Base-by-base conservation (phyloP, 2,113 vertebrate species). In the Myotis lucifugus region DNA sequence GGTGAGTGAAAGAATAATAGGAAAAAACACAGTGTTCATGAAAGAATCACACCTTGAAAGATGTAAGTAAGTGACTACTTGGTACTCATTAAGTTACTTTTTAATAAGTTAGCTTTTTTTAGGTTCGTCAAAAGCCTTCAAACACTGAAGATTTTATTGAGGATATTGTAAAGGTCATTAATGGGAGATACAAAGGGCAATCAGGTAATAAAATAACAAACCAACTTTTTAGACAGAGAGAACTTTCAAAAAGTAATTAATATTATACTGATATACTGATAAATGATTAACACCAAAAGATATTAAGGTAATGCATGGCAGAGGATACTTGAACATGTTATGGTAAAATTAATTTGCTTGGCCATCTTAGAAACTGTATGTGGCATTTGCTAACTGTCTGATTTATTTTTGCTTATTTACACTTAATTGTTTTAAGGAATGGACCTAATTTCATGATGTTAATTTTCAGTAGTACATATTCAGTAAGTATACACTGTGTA, bases 91-190 rank as follows among this genome's bases (percentile, higher is more conserved):
- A 78, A 34, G 48, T 50, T 82, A 84, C 87, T 73, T 83, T 72
- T 89, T 92, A 87, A 64, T 88, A 46, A 84, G 50, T 72, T 77
- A 14, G 6, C 15, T 73, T 83, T 69, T 67, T 46, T 52, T 54
- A 99, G 99, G 99, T 99, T 95, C 99, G 99, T 10, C 96, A 98
- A 70, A 99, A 99, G 97, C 98, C 99, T 67, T 98, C 99, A 19
- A 98, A 97, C 86, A 97, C 95, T 0, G 98, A 99, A 37, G 98
- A 98, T 79, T 99, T 99, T 78, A 98, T 98, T 50, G 98, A 98
- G 90, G 99, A 99, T 87, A 98, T 99, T 29, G 98, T 99, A 11
- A 98, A 98, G 79, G 96, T 99, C 90, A 99, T 99, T 95, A 99
- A 98, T 84, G 98, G 97, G 94, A 98, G 98, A 98, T 99, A 99